Evolutionary conservation across 1,140 invertebrate species (phyloP).

Genomic region (Lutraria rhynchaena): DNA sequence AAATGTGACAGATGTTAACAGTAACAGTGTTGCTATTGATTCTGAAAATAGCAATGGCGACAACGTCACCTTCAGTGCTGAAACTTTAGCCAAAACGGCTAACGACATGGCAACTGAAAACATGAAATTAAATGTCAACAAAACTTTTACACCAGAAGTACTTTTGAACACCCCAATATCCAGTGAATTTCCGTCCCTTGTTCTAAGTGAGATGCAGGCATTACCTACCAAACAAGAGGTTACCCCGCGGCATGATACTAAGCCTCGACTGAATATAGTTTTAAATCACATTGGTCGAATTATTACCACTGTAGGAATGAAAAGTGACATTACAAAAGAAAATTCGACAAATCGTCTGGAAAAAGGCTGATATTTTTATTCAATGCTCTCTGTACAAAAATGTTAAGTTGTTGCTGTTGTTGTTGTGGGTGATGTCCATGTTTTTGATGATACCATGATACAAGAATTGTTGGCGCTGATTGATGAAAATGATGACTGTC

Average conservation of each 20-base stretch:
- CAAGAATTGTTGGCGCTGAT: no score
- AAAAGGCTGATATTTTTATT: no score
- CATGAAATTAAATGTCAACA: no score
- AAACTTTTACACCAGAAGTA: no score
- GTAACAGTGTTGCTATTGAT: neutral
- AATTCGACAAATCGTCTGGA: no score
- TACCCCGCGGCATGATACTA: neutral
- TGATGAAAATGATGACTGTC: no score
- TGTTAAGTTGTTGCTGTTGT: no score
- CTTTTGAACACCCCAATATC: no score
- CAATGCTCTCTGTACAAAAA: no score
- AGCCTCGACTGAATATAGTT: neutral
- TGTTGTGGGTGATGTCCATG: no score
- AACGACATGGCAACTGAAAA: neutral
- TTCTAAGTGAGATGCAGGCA: neutral
- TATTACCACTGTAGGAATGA: conserved; percentile 9
- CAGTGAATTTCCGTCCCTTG: neutral
- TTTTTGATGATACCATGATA: no score
- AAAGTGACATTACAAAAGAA: no score
- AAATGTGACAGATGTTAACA: neutral
- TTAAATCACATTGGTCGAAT: conserved; percentile 1
- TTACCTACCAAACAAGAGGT: neutral
- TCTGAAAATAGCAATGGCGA: neutral
- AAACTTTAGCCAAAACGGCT: neutral
- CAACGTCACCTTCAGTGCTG: neutral